Conservation (phyloP, 2,797 vertebrate genomes). For the Microctenopoma lineatum region DNA sequence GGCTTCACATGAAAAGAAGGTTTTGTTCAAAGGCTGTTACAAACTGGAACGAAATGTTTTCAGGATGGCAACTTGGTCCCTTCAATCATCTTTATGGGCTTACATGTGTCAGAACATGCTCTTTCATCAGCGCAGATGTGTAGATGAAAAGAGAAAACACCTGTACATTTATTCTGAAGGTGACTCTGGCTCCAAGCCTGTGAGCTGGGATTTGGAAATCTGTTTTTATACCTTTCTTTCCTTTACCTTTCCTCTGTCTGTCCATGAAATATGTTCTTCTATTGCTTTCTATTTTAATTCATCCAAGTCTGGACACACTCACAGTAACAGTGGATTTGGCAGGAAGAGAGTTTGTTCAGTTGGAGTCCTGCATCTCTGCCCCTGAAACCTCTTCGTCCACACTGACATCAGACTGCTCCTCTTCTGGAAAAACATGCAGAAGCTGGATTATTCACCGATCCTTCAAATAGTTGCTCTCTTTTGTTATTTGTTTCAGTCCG, state of each 20-base stretch:
- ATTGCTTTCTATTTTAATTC: slow-evolving; percentile 6
- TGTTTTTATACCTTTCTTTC: slow-evolving; percentile 40
- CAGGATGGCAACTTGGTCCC: slow-evolving; percentile 11
- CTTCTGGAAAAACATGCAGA: slow-evolving; percentile 47
- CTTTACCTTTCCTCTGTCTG: slow-evolving; percentile 17
- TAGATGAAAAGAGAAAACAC: neutral
- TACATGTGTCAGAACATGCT: slow-evolving; percentile 14
- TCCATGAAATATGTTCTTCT: slow-evolving; percentile 21
- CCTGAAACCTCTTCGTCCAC: slow-evolving; percentile 54
- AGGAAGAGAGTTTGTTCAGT: slow-evolving; percentile 55
- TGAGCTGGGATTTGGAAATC: slow-evolving; percentile 51
- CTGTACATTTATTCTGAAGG: slow-evolving; percentile 6
- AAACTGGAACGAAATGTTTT: neutral
- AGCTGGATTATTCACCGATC: neutral
- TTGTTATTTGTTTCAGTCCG: neutral
- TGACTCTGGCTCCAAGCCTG: slow-evolving; percentile 56
- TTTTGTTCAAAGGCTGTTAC: slow-evolving; percentile 1
- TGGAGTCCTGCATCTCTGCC: slow-evolving; percentile 66
- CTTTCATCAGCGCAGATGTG: neutral
- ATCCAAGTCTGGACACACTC: slow-evolving; percentile 59
- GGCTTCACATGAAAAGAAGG: slow-evolving; percentile 1
- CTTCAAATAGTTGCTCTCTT: neutral
- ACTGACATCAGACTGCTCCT: slow-evolving; percentile 31
- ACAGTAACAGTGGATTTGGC: slow-evolving; percentile 48
- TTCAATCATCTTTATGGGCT: neutral